Evolutionary conservation across 2,888 invertebrate genomes (phyloP).

Genomic region (Iphiclides podalirius): DNA sequence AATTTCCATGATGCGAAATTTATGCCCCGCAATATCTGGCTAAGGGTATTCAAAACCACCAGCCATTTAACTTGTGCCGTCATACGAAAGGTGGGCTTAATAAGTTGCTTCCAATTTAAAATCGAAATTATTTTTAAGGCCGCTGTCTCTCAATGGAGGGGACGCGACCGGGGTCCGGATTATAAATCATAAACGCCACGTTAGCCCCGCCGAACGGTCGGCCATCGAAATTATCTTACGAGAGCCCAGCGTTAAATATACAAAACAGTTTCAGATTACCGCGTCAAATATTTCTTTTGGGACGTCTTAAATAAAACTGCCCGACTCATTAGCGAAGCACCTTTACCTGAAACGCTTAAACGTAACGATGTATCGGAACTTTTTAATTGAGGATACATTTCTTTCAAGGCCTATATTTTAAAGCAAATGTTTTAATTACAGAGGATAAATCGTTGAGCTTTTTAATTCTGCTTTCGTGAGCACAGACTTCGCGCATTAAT

Average conservation of each 20-base stretch:
- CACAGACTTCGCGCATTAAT: too few species aligned
- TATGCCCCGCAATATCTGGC: conserved; percentile 3
- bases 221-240: conserved; percentile 72
- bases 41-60: conserved; percentile 3
- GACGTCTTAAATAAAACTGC: conserved; percentile 52
- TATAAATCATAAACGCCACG: conserved; percentile 78
- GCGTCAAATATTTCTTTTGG: conserved; percentile 64
- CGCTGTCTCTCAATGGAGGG: conserved; percentile 65
- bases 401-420: too few species aligned
- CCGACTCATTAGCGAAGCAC: conserved; percentile 51
- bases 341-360: conserved; percentile 26
- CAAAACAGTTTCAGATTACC: conserved; percentile 73
- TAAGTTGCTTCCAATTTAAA: conserved; percentile 73
- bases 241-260: conserved; percentile 64
- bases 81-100: conserved; percentile 61
- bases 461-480: too few species aligned
- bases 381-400: conserved; percentile 17
- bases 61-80: conserved; percentile 45
- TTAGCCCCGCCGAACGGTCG: conserved; percentile 53
- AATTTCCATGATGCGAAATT: conserved; percentile 1
- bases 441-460: too few species aligned
- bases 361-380: neutral
- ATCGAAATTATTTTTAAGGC: conserved; percentile 67
- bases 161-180: conserved; percentile 66
- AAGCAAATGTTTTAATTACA: too few species aligned